Evolutionary conservation across 2,797 vertebrate genomes (phyloP).

Genomic region (Sebastes hubbsi): DNA sequence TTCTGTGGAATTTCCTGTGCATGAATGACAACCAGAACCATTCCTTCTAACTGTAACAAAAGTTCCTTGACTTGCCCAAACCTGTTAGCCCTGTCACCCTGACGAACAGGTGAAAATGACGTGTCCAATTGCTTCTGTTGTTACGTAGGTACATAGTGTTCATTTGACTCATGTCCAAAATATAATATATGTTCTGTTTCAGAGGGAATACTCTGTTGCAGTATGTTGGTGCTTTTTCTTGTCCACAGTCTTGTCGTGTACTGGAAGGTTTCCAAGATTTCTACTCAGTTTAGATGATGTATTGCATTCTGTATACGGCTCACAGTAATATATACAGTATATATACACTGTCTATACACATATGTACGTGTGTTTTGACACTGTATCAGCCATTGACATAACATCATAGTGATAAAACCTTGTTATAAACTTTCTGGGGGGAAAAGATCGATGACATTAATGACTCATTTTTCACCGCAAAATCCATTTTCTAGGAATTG

Average conservation of each 20-base stretch:
- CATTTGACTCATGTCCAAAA: background rate
- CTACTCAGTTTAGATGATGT: background rate
- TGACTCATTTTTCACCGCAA: background rate
- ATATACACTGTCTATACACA: background rate
- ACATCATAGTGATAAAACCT: background rate
- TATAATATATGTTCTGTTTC: background rate
- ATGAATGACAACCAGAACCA: background rate
- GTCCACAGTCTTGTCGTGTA: background rate
- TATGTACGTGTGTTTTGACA: background rate
- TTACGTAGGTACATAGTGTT: background rate
- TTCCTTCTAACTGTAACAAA: background rate
- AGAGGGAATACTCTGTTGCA: background rate
- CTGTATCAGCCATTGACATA: background rate
- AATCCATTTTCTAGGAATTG: background rate
- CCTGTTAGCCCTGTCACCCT: background rate
- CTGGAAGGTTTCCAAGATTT: background rate
- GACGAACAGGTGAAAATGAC: background rate
- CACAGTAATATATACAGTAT: background rate
- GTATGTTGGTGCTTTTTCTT: background rate
- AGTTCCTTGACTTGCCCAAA: background rate
- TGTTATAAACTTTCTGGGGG: background rate
- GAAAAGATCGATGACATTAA: background rate
- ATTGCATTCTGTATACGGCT: background rate
- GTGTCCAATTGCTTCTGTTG: background rate
- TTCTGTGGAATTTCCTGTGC: slow-evolving; percentile 1